These are phyloP conservation scores for Limnephilus lunatus DNA, from an alignment of 2,888 invertebrate genomes.

Conservation along the genomic window DNA sequence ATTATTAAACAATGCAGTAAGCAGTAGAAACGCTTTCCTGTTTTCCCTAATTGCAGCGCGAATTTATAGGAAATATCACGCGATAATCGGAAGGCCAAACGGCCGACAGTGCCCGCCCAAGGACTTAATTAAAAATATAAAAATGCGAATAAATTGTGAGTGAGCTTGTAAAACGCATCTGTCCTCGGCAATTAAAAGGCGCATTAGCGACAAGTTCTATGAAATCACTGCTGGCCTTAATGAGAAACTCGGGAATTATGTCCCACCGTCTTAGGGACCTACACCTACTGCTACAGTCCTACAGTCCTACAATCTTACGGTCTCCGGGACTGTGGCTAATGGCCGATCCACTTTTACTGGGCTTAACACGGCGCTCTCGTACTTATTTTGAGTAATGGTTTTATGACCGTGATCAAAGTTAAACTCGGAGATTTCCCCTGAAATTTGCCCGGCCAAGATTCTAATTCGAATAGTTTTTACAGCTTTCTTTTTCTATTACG, in stretches of 20 bases:
- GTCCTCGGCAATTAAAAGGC: conserved; percentile 66
- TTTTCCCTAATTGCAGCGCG: conserved; percentile 38
- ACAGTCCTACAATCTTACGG: background rate
- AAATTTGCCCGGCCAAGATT: conserved; percentile 8
- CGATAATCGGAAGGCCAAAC: conserved; percentile 58
- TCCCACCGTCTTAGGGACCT: conserved; percentile 20
- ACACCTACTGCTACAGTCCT: background rate
- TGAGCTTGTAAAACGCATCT: conserved; percentile 65
- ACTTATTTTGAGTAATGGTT: conserved; percentile 36
- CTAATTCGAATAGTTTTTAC: background rate
- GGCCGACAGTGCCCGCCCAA: conserved; percentile 48
- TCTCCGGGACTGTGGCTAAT: background rate
- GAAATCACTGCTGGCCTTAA: conserved; percentile 63
- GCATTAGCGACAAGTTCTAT: conserved; percentile 62
- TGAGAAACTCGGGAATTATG: conserved; percentile 65
- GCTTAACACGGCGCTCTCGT: conserved; percentile 3
- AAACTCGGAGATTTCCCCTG: conserved; percentile 10
- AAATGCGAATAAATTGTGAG: conserved; percentile 65
- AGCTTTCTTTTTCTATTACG: background rate
- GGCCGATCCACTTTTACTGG: conserved; percentile 27
- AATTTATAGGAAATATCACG: conserved; percentile 53
- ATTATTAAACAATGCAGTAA: conserved; percentile 27
- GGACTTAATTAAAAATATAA: conserved; percentile 66
- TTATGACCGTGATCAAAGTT: conserved; percentile 34
- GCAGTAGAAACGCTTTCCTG: background rate